Evolutionary conservation across 2,113 vertebrate species (phyloP).

Genomic region (Hipposideros armiger): DNA sequence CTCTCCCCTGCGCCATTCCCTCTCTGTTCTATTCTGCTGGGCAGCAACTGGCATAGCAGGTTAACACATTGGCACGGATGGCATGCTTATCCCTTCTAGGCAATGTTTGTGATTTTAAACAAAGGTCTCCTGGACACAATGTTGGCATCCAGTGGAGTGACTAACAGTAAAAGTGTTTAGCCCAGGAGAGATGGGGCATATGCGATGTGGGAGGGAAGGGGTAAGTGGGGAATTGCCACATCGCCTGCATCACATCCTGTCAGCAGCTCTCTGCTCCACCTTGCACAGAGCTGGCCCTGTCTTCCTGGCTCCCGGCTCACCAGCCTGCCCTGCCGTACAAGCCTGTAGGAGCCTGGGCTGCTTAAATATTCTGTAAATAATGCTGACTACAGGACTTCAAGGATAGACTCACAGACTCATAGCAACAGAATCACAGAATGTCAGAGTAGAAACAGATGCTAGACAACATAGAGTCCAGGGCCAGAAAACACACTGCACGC

Average conservation of each 20-base stretch:
- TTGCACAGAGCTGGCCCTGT: not conserved
- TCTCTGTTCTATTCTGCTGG: not conserved
- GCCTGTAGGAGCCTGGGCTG: constrained; percentile 55
- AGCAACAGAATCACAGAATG: constrained; percentile 59
- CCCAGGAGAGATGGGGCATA: not conserved
- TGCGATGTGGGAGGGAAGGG: no score
- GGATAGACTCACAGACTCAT: constrained; percentile 58
- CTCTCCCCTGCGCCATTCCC: not conserved
- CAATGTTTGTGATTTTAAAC: not conserved
- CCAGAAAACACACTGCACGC: constrained; percentile 54
- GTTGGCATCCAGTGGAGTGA: not conserved
- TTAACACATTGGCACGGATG: no score
- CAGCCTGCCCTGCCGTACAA: constrained; percentile 26
- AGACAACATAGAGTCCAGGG: constrained; percentile 60
- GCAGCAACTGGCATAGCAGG: not conserved
- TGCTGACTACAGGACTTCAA: constrained; percentile 74
- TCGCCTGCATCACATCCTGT: not conserved
- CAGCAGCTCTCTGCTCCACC: not conserved
- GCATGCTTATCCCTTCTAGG: not conserved
- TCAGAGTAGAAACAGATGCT: constrained; percentile 75
- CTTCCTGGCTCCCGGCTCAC: constrained; percentile 38
- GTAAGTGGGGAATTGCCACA: no score
- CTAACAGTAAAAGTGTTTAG: not conserved
- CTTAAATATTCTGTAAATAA: constrained; percentile 78
- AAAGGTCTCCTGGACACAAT: constrained; percentile 24